Conservation (phyloP, 2,113 vertebrate species). For the Eptatretus burgeri region DNA sequence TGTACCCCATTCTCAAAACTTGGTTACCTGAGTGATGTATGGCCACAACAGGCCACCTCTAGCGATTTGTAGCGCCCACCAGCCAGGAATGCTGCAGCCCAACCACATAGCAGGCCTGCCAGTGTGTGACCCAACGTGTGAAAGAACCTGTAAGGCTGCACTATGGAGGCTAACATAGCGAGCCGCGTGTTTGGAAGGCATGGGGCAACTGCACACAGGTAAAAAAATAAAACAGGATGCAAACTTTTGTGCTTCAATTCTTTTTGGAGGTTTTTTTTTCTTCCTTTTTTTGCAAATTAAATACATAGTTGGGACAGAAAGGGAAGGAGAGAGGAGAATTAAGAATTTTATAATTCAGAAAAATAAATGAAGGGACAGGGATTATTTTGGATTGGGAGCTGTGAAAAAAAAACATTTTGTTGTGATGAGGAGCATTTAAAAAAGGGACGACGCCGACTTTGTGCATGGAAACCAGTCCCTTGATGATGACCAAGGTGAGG, state of each 20-base stretch:
- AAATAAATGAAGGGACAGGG: too few relatives aligned
- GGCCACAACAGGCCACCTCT: conserved; percentile 18
- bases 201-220: conserved; percentile 40
- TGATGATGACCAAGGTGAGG: too few relatives aligned
- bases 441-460: too few relatives aligned
- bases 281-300: too few relatives aligned
- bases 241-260: neutral
- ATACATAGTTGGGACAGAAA: too few relatives aligned
- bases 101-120: conserved; percentile 46
- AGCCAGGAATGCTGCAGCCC: conserved; percentile 43
- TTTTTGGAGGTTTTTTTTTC: too few relatives aligned
- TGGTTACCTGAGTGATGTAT: conserved; percentile 23
- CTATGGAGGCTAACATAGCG: conserved; percentile 40
- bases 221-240: conserved; percentile 9
- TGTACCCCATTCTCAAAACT: neutral
- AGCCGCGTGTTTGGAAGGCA: conserved; percentile 54
- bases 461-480: too few relatives aligned
- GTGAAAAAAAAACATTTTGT: too few relatives aligned
- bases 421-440: too few relatives aligned
- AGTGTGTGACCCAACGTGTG: conserved; percentile 35
- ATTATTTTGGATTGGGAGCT: too few relatives aligned
- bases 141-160: conserved; percentile 49
- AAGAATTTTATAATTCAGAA: too few relatives aligned
- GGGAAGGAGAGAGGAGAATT: too few relatives aligned
- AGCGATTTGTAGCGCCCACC: conserved; percentile 36